Percentiles rank a stretch among this genome's conserved stretches.
These are phyloP conservation scores for Cryptocephalus primarius DNA, from an alignment of 2,888 invertebrate genomes.

Conservation along the genomic window DNA sequence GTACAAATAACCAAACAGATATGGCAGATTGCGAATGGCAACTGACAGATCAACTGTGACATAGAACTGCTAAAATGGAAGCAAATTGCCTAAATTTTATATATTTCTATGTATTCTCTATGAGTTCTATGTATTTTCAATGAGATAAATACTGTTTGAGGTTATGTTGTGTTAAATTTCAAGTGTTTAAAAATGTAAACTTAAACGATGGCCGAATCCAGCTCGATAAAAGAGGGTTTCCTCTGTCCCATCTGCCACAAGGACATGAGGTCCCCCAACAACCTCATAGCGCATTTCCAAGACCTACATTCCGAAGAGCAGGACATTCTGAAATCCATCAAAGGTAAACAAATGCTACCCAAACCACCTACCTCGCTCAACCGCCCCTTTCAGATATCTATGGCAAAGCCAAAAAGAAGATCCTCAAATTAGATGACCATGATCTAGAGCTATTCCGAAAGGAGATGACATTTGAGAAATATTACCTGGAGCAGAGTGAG, in stretches of 20 bases:
- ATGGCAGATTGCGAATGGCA: no score
- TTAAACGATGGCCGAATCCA: conserved; percentile 16
- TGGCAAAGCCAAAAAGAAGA: conserved; percentile 84
- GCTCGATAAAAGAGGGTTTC: conserved; percentile 75
- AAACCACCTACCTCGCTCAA: neutral
- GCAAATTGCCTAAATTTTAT: no score
- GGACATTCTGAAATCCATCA: conserved; percentile 68
- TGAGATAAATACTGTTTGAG: neutral
- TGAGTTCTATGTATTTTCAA: no score
- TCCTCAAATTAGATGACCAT: conserved; percentile 63
- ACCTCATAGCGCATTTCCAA: conserved; percentile 82
- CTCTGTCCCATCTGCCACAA: conserved; percentile 90
- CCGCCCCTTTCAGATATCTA: conserved; percentile 44
- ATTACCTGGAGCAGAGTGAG: conserved; percentile 40
- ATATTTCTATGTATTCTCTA: no score
- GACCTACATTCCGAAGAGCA: conserved; percentile 79
- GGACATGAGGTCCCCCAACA: conserved; percentile 74
- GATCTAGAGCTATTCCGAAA: conserved; percentile 50
- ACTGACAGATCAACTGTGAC: no score
- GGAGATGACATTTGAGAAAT: conserved; percentile 29
- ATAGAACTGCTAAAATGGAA: no score
- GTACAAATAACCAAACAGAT: no score
- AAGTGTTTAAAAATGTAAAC: neutral
- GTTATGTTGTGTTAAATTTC: neutral
- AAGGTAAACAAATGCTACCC: conserved; percentile 41